Base-by-base conservation (phyloP, 2,888 invertebrate genomes). In the Lottia scabra region DNA sequence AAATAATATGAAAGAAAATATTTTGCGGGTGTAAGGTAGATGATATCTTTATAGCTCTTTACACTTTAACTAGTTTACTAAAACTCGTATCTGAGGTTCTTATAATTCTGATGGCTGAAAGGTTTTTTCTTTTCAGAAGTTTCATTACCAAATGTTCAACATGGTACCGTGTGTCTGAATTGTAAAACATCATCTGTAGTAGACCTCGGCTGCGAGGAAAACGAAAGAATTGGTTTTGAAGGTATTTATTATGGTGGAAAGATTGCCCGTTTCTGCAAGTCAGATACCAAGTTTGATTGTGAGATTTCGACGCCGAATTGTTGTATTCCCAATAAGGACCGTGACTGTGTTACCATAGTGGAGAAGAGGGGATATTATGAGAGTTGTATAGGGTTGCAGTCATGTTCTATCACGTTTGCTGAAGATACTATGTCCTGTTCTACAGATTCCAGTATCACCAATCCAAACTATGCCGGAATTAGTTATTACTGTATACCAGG, bases 401-500 rank as follows among this genome's bases (percentile, higher is more conserved):
- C 56, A 10, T 56, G 56, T 13, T 56, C 56, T 12, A 19, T 56
- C 12, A 56, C 56, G 13, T 56, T 56, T 23, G 19, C 23, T 23
- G 23, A 56, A 10, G 56, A 56, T 4, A 19, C 56, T 10, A 56
- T 56, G 56, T 8, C 19, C 4, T 56, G 56, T 56, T 23, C 56
- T 2, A 19, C 8, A 56, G 13, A 10, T 23, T 23, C 56, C 1
- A 23, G 19, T 56, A 56, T 56, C 23, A 56, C 19, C 56, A 56
- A 23, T 15, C 56, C 56, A 23, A 56, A 56, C 23, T 56, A 56
- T 13, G 56, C 56, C 2, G 56, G 56, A 10, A 56, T 56, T 19
- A 56, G 56, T 56, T 56, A 23, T 56, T 56, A 56, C 13, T 56
- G 56, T 56, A 56, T 56, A 23, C 56, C 56, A 56, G 56, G 56